Conservation (phyloP, 2,888 invertebrate genomes). For the Hoplodrina blanda region DNA sequence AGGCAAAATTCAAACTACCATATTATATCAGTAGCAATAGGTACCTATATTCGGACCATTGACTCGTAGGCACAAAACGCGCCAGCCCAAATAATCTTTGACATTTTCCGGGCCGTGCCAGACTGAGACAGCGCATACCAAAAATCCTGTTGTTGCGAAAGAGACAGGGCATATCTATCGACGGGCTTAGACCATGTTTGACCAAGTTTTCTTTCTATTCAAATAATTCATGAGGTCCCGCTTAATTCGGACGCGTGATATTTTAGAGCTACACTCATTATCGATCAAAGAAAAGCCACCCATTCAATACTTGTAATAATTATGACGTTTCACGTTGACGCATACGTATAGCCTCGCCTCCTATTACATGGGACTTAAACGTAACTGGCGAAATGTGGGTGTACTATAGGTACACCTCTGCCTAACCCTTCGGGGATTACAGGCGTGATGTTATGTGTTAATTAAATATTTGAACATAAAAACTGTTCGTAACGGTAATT, state of each 20-base stretch:
- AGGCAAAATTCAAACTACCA: too few species aligned
- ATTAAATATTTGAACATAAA: background rate
- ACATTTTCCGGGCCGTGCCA: conserved; percentile 73
- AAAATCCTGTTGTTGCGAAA: conserved; percentile 57
- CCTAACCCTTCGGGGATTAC: too few species aligned
- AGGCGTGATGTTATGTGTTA: too few species aligned
- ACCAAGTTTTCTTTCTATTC: conserved; percentile 84
- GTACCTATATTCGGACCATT: background rate
- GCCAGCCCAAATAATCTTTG: conserved; percentile 74
- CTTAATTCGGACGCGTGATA: conserved; percentile 58
- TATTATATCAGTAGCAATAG: too few species aligned
- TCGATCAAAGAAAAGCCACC: conserved; percentile 35
- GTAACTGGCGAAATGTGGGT: too few species aligned
- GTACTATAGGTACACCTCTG: too few species aligned
- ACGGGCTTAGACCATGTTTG: conserved; percentile 77
- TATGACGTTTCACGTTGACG: too few species aligned
- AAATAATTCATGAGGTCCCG: conserved; percentile 82
- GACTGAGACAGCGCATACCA: conserved; percentile 70
- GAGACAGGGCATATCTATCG: conserved; percentile 75
- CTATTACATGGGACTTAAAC: too few species aligned
- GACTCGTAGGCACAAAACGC: conserved; percentile 49
- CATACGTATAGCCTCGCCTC: too few species aligned
- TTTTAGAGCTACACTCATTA: conserved; percentile 53
- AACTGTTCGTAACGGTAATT: conserved; percentile 6
- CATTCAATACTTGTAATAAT: too few species aligned